Conservation (phyloP, 2,797 vertebrate genomes). For the Falco rusticolus region DNA sequence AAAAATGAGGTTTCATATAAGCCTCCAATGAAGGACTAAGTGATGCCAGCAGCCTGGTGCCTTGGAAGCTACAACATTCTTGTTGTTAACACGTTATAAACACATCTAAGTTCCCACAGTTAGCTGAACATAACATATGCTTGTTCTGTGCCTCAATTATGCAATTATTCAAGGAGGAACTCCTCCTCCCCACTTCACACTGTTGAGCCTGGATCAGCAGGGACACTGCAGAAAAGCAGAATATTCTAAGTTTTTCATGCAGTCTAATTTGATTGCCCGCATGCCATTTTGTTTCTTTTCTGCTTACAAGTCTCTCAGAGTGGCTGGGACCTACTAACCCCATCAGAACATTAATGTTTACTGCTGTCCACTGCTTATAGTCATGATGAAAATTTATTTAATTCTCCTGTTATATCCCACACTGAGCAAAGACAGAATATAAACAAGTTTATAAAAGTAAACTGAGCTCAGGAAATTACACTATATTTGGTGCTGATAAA, state of each 20-base stretch:
- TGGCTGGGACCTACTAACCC: not conserved
- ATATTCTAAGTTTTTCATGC: not conserved
- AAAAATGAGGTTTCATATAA: slow-evolving; percentile 44
- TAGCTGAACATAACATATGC: slow-evolving; percentile 54
- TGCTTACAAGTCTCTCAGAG: not conserved
- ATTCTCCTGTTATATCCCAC: not conserved
- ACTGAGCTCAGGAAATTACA: not conserved
- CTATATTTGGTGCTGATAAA: not conserved
- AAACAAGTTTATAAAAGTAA: not conserved
- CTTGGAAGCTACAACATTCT: slow-evolving; percentile 50
- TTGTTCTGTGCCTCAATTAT: slow-evolving; percentile 31
- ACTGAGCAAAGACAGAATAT: not conserved
- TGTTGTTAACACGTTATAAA: slow-evolving; percentile 52
- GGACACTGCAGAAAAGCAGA: slow-evolving; percentile 22
- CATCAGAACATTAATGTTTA: not conserved
- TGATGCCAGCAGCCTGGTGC: slow-evolving; percentile 43
- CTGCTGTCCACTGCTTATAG: not conserved
- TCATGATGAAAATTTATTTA: not conserved
- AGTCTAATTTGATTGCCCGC: not conserved
- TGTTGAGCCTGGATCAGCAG: slow-evolving; percentile 36
- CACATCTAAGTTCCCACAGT: slow-evolving; percentile 21
- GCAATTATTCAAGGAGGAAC: slow-evolving; percentile 24
- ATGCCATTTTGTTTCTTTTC: not conserved
- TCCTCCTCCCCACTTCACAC: slow-evolving; percentile 38
- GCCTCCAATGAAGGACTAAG: slow-evolving; percentile 41